Base-by-base conservation (phyloP, 2,888 invertebrate genomes). In the Chaetogeoica ovagalla region DNA sequence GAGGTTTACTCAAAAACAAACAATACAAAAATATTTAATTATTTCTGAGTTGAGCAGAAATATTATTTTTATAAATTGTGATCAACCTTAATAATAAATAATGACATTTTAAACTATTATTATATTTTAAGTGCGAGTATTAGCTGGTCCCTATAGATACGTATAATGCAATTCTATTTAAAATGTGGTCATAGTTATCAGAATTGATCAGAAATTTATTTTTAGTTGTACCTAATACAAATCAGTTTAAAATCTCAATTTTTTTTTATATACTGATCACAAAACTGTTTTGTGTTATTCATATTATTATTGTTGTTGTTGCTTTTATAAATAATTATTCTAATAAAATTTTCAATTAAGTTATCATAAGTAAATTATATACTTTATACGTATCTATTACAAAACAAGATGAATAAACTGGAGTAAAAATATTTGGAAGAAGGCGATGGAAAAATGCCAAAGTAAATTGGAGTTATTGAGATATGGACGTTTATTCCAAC, bases 1-100 rank as follows among this genome's bases (percentile, higher is more conserved):
- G 17, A 37, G 2, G 23, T 60, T 6, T 13, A 75, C 5, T 11
- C 13, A 8, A 59, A 43, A 17, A 17, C 68, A 60, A 68, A 68
- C n/a, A 19, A 59, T 76, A 76, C 17, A 76, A 76, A 76, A 76
- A 76, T 76, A 76, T 57, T 76, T 59, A 59, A 59, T 48, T 68
- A 76, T 76, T 76, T 76, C 59, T 8, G 66, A 66, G 43, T 68
- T 68, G 65, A 74, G 65, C 55, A 74, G 74, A 75, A 66, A 59
- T 75, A 75, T 43, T 59, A 43, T 66, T 66, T 30, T 66, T 30
- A 30, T 66, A 23, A 66, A 75, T 66, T 30, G n/a, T 66, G 43
- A 66, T 66, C 15, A 66, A 57, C 66, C 21, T 63, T 52, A 37
- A 13, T 17, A 63, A 73, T 63, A 62, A 63, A 73, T n/a, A 73